A percentile compares a stretch with the other conserved stretches of the same genome.
Conservation (phyloP, 2,888 invertebrate genomes). For the Azorinus chamasolen region DNA sequence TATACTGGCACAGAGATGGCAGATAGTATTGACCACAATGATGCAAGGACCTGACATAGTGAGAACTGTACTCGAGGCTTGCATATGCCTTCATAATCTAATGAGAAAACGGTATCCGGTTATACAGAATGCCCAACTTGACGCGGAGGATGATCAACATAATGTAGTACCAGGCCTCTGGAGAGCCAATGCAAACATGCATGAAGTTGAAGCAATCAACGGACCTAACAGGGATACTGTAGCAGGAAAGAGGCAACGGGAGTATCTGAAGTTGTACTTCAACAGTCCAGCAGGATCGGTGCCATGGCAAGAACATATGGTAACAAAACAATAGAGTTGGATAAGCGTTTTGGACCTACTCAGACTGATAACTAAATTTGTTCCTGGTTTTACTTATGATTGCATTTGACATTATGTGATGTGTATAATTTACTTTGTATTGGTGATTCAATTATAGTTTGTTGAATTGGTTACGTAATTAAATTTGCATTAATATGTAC, state of each 20-base stretch:
- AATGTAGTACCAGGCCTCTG: constrained; percentile 58
- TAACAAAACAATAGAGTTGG: too few relatives aligned
- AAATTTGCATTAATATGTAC: too few relatives aligned
- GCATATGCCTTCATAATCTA: constrained; percentile 60
- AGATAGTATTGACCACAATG: constrained; percentile 30
- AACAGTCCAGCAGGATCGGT: constrained; percentile 56
- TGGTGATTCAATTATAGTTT: too few relatives aligned
- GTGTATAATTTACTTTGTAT: too few relatives aligned
- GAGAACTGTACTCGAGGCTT: constrained; percentile 35
- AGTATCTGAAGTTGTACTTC: constrained; percentile 57
- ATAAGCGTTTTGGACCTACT: too few relatives aligned
- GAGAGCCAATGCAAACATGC: constrained; percentile 49
- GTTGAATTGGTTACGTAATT: too few relatives aligned
- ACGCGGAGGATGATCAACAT: constrained; percentile 61
- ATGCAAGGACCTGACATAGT: constrained; percentile 39
- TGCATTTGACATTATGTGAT: too few relatives aligned
- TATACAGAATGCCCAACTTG: constrained; percentile 46
- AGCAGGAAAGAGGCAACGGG: constrained; percentile 50
- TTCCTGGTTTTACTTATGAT: too few relatives aligned
- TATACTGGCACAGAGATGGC: constrained; percentile 23
- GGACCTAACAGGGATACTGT: constrained; percentile 50
- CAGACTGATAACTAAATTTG: too few relatives aligned
- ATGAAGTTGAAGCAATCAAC: constrained; percentile 31
- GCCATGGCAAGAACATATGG: constrained; percentile 63
- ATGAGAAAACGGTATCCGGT: constrained; percentile 54